Evolutionary conservation across 2,888 invertebrate species (phyloP), one percentile per base, ranked within the genome.

Genomic region (Ectobius pallidus): DNA sequence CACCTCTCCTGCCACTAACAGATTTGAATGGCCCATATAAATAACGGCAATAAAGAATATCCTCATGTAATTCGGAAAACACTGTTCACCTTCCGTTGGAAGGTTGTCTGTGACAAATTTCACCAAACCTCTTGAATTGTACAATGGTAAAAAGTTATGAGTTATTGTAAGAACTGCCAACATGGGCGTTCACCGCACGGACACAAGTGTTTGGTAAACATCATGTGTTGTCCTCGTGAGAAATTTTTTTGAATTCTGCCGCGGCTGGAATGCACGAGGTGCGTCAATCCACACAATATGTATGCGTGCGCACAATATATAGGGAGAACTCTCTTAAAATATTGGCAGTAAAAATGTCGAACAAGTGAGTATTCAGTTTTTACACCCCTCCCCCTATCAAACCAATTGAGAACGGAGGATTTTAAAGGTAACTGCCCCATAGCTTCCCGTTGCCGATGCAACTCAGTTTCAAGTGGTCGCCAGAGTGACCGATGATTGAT

Each of bases 341-440:
- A 63, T 63, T 42, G 63, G 63, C 63, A 63, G 63, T 63, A 63
- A 63, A 63, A 63, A 63, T 63, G 63, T 63, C 63, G 63, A 63
- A 63, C 63, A 61, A 61, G 61, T 32, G 61, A 61, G 61, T 61
- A 61, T 61, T 61, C 61, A 34, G 63, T 39, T 39, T 34, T n/a
- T 42, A 22, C 42, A 39, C n/a, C 14, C 9, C 39, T 20, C 39
- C 42, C 42, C n/a, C 22, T 18, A 34, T 22, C 58, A 22, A 11
- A 14, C 4, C n/a, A n/a, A n/a, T n/a, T n/a, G n/a, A n/a, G n/a
- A n/a, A n/a, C n/a, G n/a, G n/a, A n/a, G n/a, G n/a, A n/a, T n/a
- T n/a, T n/a, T n/a, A 32, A 7, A 32, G 42, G n/a, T 18, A n/a
- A n/a, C 46, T 9, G 46, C 20, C 46, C 46, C 3, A 7, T 11